Conservation (phyloP, 1,140 invertebrate genomes). For the Drosophila santomea region DNA sequence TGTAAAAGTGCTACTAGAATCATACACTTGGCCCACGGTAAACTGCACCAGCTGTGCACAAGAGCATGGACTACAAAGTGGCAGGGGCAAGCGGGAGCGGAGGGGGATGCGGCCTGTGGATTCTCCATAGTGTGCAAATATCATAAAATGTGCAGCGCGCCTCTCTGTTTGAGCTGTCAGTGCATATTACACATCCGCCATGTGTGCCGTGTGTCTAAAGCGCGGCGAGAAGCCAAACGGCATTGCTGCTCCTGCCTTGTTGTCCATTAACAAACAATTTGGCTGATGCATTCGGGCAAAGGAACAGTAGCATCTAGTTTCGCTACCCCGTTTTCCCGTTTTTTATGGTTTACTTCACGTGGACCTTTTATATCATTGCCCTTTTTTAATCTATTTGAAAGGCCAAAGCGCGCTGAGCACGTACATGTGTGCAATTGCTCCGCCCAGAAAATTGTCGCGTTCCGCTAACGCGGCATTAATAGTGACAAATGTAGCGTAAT, state of each 20-base stretch:
- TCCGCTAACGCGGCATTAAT: slow-evolving; percentile 43
- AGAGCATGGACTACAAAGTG: slow-evolving; percentile 17
- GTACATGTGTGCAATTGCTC: slow-evolving; percentile 40
- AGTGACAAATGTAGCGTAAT: slow-evolving; percentile 46
- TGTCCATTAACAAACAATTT: slow-evolving; percentile 49
- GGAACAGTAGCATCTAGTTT: slow-evolving; percentile 21
- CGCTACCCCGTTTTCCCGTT: neutral
- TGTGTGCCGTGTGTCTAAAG: slow-evolving; percentile 32
- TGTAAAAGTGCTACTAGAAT: no score
- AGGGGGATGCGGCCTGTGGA: slow-evolving; percentile 9
- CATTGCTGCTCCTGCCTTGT: slow-evolving; percentile 13
- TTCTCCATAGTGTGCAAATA: slow-evolving; percentile 28
- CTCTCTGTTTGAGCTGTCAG: slow-evolving; percentile 47
- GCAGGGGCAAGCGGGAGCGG: neutral
- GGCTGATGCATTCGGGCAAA: slow-evolving; percentile 28
- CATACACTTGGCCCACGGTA: slow-evolving; percentile 5
- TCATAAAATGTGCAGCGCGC: slow-evolving; percentile 48
- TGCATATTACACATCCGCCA: slow-evolving; percentile 53
- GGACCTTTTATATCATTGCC: neutral
- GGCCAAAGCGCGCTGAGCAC: slow-evolving; percentile 14
- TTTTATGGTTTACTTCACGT: slow-evolving; percentile 8
- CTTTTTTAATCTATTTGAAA: slow-evolving; percentile 47
- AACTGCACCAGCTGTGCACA: slow-evolving; percentile 37
- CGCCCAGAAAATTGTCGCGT: slow-evolving; percentile 44
- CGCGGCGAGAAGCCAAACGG: slow-evolving; percentile 2